phyloP scores from a whole-genome alignment of 2,113 vertebrate species.

The Pseudonaja textilis region DNA sequence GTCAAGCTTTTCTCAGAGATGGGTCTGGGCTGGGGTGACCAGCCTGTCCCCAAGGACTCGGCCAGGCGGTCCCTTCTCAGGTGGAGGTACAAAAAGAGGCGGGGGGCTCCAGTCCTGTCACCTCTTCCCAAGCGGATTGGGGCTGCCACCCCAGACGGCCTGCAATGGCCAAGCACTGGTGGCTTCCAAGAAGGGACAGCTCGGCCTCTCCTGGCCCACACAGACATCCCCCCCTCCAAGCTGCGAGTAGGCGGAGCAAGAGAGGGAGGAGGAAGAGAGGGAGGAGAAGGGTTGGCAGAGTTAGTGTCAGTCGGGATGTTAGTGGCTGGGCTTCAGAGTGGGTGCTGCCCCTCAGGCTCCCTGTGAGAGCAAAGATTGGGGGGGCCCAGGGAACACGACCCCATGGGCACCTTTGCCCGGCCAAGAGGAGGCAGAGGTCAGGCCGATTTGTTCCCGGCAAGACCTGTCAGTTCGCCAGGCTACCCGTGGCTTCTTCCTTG shows the following conservation, averaged over 20 bases:
- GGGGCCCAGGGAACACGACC: not conserved
- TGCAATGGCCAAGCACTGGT: not conserved
- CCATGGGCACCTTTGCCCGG: not conserved
- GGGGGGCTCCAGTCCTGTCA: not conserved
- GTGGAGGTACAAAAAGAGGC: not conserved
- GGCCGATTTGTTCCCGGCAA: not conserved
- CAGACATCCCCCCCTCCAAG: not conserved
- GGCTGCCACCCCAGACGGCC: not conserved
- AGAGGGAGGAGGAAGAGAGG: slow-evolving; percentile 52
- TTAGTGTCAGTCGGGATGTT: slow-evolving; percentile 44
- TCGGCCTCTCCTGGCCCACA: not conserved
- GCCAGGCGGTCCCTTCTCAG: not conserved
- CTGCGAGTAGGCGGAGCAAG: fast-evolving
- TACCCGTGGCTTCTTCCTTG: not conserved
- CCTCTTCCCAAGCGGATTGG: not conserved
- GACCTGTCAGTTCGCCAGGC: not conserved
- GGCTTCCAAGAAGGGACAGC: not conserved
- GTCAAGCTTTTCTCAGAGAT: not conserved
- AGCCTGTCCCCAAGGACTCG: no score
- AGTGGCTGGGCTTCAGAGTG: slow-evolving; percentile 49
- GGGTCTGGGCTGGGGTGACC: not conserved
- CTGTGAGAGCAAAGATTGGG: not conserved
- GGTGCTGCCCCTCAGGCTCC: slow-evolving; percentile 47
- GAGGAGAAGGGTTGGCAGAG: slow-evolving; percentile 40
- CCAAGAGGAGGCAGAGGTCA: not conserved